Base-by-base conservation (phyloP, 2,888 invertebrate species). In the Lymantria monacha region DNA sequence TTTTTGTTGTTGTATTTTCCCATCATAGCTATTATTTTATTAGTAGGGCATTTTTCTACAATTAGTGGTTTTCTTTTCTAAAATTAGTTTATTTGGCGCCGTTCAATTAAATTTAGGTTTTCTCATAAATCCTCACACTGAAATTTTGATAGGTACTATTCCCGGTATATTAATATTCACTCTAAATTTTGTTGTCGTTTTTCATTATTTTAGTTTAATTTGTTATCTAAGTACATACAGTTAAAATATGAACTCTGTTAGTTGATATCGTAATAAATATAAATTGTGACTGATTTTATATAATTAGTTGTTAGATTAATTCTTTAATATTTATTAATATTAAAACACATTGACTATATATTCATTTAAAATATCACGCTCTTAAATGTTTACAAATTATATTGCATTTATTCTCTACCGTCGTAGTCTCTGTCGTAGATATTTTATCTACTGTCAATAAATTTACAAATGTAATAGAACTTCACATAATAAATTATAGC, bases 381-480 rank as follows among this genome's bases (percentile, higher is more conserved):
- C 49, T 3, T 42, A 13, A 49, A 42, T 51, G 47, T 49, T 55
- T 52, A 37, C 31, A 49, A 31, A 45, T 15, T 53, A 60, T 57
- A 51, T 62, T 61, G 63, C 63, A 61, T 73, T 69, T 66, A 66
- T 65, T 56, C 33, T 10, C 9, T 33, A 8, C 9, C 33, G 33
- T 9, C 9, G 30, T 30, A 7, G 5, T 7, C 9, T 30, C 9
- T 30, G 58, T 42, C 47, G 60, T 63, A 62, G 63, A 59, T 59
- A 62, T 51, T 57, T 63, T 45, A 66, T n/a, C 3, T 22, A 56
- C 61, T 62, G 60, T 65, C 5, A 22, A 22, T 22, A 65, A 59
- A 59, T 66, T 22, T 66, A 63, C 69, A 62, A 66, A 66, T 61
- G 60, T 72, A 69, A 69, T 74, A 72, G 61, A 55, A 57, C 46